Base-by-base conservation (phyloP, 2,888 invertebrate genomes). In the Alloplasta piceator region DNA sequence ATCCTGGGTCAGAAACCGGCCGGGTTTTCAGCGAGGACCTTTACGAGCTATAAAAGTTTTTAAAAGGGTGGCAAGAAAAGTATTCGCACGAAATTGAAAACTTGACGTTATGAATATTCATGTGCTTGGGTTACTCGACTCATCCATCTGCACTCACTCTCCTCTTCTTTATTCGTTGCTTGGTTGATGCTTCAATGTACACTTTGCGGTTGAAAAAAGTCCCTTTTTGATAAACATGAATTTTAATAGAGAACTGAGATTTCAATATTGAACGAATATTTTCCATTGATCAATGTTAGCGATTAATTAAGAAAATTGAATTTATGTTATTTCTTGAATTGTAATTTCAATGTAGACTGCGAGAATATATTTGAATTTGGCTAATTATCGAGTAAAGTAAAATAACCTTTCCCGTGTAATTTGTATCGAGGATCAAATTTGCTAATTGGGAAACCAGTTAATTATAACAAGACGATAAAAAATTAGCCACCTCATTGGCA, bases 11-110 rank as follows among this genome's bases (percentile, higher is more conserved):
- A 79, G 73, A 82, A 72, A 79, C 68, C 84, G 79, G 80, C 78
- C 58, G 78, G 80, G 80, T 83, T 83, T 74, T 74, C 75, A 68
- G 72, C 72, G 82, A 80, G 66, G 78, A 72, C 84, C 87, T 91
- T 90, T 90, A 90, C 90, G 88, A 87, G 86, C 88, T 88, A 89
- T 91, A 90, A 91, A 91, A 90, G 87, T 85, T 87, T 87, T 85
- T 87, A 85, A 89, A 89, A 90, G 87, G 87, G 83, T 60, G 64
- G 80, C 84, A 86, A 84, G 84, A 86, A 89, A 90, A 91, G 89
- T 91, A 89, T 90, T 91, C 87, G 87, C 86, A 83, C 88, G 87
- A 91, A 91, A 91, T 90, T 90, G 91, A 91, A 90, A 91, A 90
- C 89, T 91, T 88, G 87, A 89, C 87, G 87, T 78, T 86, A 90